Base-by-base conservation (phyloP, 2,113 vertebrate genomes). In the Regulus satrapa region DNA sequence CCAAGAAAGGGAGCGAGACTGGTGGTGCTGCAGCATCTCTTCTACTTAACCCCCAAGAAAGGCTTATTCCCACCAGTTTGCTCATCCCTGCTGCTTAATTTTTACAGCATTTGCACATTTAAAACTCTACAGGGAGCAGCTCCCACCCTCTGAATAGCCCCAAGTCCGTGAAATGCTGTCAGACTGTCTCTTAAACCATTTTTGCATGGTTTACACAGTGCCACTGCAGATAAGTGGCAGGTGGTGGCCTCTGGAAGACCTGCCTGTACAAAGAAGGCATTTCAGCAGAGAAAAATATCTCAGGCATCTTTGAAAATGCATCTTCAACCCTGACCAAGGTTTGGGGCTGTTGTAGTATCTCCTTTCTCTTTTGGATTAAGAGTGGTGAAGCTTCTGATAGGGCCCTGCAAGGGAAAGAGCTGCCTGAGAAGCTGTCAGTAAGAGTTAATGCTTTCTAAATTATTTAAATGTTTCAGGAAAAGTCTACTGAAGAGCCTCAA, bases 391-490 rank as follows among this genome's bases (percentile, higher is more conserved):
- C 12, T 79, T 80, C 18, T 88, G 72, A 31, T 73, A 67, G 31
- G 19, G 51, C 78, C 23, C 55, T 93, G 81, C 43, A 80, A 90
- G 67, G 32, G 41, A 34, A 80, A 46, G 83, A 88, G 45, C 88
- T 94, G 93, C 87, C 90, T 75, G 73, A 83, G 85, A 82, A 83
- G 36, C 88, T 95, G 94, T 94, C 93, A 84, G 80, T 55, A 83
- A 93, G 94, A 95, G 85, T 92, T 90, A 97, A 92, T 88, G 93
- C 92, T 94, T 90, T 63, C 52, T 96, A 49, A 96, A 94, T 94
- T 88, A 97, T 94, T 95, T 41, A 94, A 78, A 92, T 77, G 79
- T 63, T 87, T 92, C 94, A 92, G 88, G 90, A 88, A 71, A 75
- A 94, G 83, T 88, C 82, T 71, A 1, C 82, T 72, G 90, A 71